Percentiles rank a stretch among this genome's conserved stretches.
phyloP scores from a whole-genome alignment of 1,140 invertebrate genomes.

The Aphaenogaster floridana region DNA sequence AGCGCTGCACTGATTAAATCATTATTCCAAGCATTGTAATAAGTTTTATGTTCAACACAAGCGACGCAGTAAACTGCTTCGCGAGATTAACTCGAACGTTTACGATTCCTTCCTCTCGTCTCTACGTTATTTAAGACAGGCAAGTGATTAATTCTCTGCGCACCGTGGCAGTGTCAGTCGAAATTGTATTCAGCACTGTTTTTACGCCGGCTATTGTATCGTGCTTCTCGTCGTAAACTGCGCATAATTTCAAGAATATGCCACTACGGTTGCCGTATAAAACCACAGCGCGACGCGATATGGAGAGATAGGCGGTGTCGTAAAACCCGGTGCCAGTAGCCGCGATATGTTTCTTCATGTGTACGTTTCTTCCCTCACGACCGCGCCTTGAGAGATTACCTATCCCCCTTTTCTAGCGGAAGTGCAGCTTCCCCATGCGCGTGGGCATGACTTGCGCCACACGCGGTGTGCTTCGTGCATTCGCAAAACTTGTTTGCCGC shows the following conservation, averaged over 20 bases:
- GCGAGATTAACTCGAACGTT: constrained; percentile 3
- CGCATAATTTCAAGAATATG: constrained; percentile 67
- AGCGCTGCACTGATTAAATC: neutral
- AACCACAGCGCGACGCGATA: constrained; percentile 42
- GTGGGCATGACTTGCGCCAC: constrained; percentile 8
- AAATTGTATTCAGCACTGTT: constrained; percentile 52
- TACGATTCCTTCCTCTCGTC: constrained; percentile 2
- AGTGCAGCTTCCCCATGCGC: neutral
- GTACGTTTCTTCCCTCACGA: constrained; percentile 18
- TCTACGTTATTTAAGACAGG: neutral
- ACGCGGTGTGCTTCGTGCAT: constrained; percentile 9
- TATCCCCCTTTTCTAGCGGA: neutral
- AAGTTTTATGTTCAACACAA: neutral
- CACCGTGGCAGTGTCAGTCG: neutral
- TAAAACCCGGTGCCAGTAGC: constrained; percentile 49
- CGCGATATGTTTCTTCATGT: constrained; percentile 8
- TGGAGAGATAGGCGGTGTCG: constrained; percentile 47
- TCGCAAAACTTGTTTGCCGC: constrained; percentile 45
- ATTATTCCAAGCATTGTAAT: constrained; percentile 7
- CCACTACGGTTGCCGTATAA: neutral
- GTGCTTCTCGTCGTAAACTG: constrained; percentile 56
- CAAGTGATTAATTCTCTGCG: constrained; percentile 47
- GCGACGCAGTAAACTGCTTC: constrained; percentile 9
- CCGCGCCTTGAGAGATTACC: constrained; percentile 23
- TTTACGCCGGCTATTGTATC: constrained; percentile 55